These are phyloP conservation scores for Ophion ellenae DNA, from an alignment of 2,888 invertebrate genomes.

Conservation along the genomic window DNA sequence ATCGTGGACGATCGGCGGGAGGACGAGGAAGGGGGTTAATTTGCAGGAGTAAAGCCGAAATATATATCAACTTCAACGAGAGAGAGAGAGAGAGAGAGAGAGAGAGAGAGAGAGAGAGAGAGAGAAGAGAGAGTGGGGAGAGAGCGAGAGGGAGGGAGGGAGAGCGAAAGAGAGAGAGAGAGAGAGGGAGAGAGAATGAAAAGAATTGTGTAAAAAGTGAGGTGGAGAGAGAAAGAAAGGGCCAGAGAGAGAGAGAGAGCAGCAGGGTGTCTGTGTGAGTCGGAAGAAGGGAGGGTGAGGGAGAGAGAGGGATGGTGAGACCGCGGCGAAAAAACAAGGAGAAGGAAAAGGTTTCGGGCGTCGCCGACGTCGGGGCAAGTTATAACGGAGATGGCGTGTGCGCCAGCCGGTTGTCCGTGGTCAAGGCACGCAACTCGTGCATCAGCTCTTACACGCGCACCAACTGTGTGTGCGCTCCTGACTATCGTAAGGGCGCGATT, in stretches of 20 bases:
- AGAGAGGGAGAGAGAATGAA: background rate
- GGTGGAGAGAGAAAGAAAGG: constrained; percentile 29
- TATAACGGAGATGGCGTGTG: constrained; percentile 70
- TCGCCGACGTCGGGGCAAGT: constrained; percentile 61
- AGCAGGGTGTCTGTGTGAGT: background rate
- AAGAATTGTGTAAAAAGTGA: constrained; percentile 9
- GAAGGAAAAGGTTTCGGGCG: constrained; percentile 71
- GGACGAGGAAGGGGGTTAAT: constrained; percentile 11
- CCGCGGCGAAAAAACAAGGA: constrained; percentile 70
- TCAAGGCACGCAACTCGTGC: constrained; percentile 81
- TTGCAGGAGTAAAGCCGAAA: constrained; percentile 36
- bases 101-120: background rate
- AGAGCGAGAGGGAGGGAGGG: background rate
- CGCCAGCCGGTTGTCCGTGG: constrained; percentile 82
- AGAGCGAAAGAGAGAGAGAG: background rate
- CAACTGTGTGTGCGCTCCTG: constrained; percentile 20
- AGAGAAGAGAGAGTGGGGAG: constrained; percentile 31
- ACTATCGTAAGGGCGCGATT: constrained; percentile 1
- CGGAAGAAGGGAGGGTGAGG: background rate
- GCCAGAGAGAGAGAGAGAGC: constrained; percentile 2
- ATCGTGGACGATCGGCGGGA: constrained; percentile 1
- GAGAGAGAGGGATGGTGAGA: constrained; percentile 39
- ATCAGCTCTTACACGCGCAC: constrained; percentile 54
- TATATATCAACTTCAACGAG: background rate
- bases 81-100: background rate